Percentiles rank a stretch among this genome's conserved stretches.
phyloP scores from a whole-genome alignment of 2,113 vertebrate genomes.

The Petromus typicus region DNA sequence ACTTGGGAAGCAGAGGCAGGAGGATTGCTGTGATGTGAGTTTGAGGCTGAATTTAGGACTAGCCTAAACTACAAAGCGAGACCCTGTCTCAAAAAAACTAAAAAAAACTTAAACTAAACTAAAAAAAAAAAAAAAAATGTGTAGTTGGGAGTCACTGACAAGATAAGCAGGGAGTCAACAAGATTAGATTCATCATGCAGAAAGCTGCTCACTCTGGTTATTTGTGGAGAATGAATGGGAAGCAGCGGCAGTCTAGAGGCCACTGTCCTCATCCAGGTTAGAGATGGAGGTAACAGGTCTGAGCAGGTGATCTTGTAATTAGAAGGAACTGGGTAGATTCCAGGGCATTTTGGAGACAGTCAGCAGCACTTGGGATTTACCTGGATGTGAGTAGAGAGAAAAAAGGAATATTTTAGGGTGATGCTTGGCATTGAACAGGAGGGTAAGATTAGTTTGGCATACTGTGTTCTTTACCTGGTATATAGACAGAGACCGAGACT shows the following conservation, averaged over 20 bases:
- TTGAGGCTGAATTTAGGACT: too few species aligned
- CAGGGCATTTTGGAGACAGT: constrained; percentile 9
- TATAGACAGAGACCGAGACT: not conserved
- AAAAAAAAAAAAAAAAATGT: constrained; percentile 51
- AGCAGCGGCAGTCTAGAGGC: not conserved
- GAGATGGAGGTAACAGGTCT: not conserved
- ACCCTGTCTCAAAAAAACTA: too few species aligned
- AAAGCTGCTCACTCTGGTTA: not conserved
- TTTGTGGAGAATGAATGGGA: not conserved
- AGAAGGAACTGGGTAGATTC: constrained; percentile 35
- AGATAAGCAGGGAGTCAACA: not conserved
- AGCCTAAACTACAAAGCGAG: too few species aligned
- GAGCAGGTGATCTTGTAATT: not conserved
- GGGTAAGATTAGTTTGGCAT: not conserved
- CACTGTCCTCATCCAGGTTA: not conserved
- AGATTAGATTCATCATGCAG: not conserved
- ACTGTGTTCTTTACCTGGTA: constrained; percentile 23
- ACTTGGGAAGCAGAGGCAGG: too few species aligned
- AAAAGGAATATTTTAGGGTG: not conserved
- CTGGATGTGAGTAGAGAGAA: not conserved
- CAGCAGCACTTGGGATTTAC: not conserved
- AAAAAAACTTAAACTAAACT: too few species aligned
- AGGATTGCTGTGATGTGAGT: too few species aligned
- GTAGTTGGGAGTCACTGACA: not conserved
- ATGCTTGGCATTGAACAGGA: not conserved